A percentile compares a stretch with the other conserved stretches of the same genome.
Evolutionary conservation across 2,888 invertebrate genomes (phyloP).

Genomic region (Dorcus hopei): DNA sequence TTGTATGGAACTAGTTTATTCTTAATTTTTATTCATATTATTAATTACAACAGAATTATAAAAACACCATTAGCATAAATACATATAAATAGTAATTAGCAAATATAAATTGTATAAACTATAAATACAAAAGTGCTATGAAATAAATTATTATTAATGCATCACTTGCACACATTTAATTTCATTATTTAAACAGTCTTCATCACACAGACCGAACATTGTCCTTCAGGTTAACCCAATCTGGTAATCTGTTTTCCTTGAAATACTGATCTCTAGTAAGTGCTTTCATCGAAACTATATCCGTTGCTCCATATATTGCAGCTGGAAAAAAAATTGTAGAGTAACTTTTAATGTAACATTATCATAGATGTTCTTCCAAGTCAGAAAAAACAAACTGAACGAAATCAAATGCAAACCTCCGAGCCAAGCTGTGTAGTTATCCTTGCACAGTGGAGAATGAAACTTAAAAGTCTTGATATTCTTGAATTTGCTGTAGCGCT

Average conservation of each 20-base stretch:
- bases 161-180: too few relatives aligned
- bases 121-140: too few relatives aligned
- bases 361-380: too few relatives aligned
- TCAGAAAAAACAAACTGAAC: too few relatives aligned
- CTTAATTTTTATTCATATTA: too few relatives aligned
- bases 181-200: too few relatives aligned
- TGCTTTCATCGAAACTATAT: slow-evolving; percentile 67
- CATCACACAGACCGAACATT: slow-evolving; percentile 50
- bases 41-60: too few relatives aligned
- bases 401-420: slow-evolving; percentile 57
- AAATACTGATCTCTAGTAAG: slow-evolving; percentile 73
- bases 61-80: too few relatives aligned
- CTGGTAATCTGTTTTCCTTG: slow-evolving; percentile 67
- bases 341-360: not conserved
- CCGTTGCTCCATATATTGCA: slow-evolving; percentile 74
- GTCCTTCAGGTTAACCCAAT: slow-evolving; percentile 74
- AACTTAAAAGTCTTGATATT: slow-evolving; percentile 68
- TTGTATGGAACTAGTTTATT: too few relatives aligned
- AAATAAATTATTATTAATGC: too few relatives aligned
- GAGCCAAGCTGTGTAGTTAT: slow-evolving; percentile 83
- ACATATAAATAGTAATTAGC: too few relatives aligned
- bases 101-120: too few relatives aligned
- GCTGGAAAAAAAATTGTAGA: slow-evolving; percentile 47
- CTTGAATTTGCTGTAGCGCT: slow-evolving; percentile 62
- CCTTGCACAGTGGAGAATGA: slow-evolving; percentile 74